Base-by-base conservation (phyloP, 2,797 vertebrate genomes). In the Hapalemur alaotrensis region DNA sequence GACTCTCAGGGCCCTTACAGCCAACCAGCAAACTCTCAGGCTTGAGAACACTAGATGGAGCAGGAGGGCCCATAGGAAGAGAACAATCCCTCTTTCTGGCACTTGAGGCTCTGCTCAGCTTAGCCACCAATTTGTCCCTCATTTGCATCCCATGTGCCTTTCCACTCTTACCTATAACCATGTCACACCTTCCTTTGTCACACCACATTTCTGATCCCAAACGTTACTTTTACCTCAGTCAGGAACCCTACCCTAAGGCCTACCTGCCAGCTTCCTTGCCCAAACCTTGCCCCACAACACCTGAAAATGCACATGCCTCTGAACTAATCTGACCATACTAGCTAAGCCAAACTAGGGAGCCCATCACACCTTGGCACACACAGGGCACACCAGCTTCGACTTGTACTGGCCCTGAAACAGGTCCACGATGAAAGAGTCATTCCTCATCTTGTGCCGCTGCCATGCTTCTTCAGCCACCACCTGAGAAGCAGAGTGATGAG, bases 341-440 rank as follows among this genome's bases (percentile, higher is more conserved):
- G 35, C 65, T 5, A 25, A 30, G 30, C 78, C 65, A 70, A 76
- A 54, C 32, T 2, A 82, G 46, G 17, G 25, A 79, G 38, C 6
- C 69, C 25, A 13, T 32, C 96, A 97, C 98, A 99, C 99, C 99
- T 99, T 99, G 38, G 99, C 99, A 98, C 99, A 99, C 50, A 99
- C 99, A 0, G 99, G 99, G 96, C 99, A 99, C 97, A 99, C 99
- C 8, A 99, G 99, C 98, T 99, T 99, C 63, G 99, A 99, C 97
- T 99, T 99, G 98, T 99, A 99, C 98, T 99, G 99, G 98, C 99
- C 99, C 98, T 99, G 99, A 98, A 99, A 99, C 28, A 99, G 99
- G 98, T 99, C 99, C 95, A 99, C 99, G 14, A 99, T 99, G 93
- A 99, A 99, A 0, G 99, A 99, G 97, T 99, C 99, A 0, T 99